A percentile compares a stretch with the other conserved stretches of the same genome.
phyloP scores from a whole-genome alignment of 2,797 vertebrate genomes.

The Enteromius viviparus region DNA sequence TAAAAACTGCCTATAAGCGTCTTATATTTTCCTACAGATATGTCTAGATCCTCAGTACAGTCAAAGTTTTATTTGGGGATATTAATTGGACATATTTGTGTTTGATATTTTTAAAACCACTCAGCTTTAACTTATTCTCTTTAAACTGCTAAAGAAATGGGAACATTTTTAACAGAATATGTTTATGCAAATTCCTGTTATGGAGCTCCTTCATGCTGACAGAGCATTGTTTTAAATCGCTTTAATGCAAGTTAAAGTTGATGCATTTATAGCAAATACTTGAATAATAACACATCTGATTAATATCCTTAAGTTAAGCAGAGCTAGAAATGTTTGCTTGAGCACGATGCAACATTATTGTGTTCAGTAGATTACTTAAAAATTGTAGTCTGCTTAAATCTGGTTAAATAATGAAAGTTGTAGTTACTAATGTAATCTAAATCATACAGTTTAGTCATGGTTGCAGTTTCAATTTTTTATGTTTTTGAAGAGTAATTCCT shows the following conservation, averaged over 20 bases:
- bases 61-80: background rate
- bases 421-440: too few relatives aligned
- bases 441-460: too few relatives aligned
- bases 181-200: background rate
- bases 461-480: background rate
- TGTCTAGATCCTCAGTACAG: background rate
- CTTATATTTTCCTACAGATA: background rate
- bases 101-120: background rate
- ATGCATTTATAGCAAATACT: background rate
- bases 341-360: too few relatives aligned
- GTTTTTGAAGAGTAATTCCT: background rate
- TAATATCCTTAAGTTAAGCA: background rate
- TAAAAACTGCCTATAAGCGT: background rate
- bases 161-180: background rate
- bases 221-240: background rate
- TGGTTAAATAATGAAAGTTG: too few relatives aligned
- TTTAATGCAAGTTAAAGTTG: conserved; percentile 2
- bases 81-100: background rate
- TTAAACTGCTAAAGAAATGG: background rate
- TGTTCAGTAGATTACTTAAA: too few relatives aligned
- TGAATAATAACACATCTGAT: background rate
- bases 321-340: background rate
- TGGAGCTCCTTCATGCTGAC: background rate
- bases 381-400: too few relatives aligned
- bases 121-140: background rate